Conservation (phyloP, 2,113 vertebrate species). For the Ursus arctos region DNA sequence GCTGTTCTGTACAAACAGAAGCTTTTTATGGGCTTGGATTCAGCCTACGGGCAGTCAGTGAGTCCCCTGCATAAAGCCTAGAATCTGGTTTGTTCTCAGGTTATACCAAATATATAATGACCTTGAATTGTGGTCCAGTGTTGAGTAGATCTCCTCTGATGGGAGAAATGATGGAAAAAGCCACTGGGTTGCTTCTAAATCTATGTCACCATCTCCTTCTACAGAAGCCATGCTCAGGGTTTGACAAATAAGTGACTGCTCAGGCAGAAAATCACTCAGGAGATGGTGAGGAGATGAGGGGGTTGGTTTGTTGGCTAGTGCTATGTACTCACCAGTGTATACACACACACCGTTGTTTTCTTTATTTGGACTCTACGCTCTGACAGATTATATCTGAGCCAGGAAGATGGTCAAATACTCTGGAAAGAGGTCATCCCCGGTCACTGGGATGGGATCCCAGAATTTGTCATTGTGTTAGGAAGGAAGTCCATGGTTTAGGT, state of each 20-base stretch:
- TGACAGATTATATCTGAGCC: neutral
- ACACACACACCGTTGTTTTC: neutral
- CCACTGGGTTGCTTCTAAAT: neutral
- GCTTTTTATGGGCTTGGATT: neutral
- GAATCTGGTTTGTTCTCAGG: neutral
- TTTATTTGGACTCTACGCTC: neutral
- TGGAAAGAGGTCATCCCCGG: neutral
- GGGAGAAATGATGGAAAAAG: neutral
- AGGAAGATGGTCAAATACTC: neutral
- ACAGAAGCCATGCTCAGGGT: neutral
- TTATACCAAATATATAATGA: neutral
- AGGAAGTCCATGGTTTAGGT: neutral
- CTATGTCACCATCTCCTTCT: neutral
- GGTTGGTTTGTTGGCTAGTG: neutral
- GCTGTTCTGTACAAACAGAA: neutral
- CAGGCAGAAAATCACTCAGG: neutral
- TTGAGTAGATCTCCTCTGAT: neutral
- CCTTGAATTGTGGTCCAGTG: neutral
- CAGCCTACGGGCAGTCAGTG: neutral
- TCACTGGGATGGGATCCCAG: neutral
- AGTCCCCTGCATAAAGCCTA: neutral
- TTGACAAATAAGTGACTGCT: neutral
- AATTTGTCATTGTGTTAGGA: neutral
- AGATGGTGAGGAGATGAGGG: neutral
- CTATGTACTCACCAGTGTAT: rapidly evolving